phyloP scores from a whole-genome alignment of 2,113 vertebrate genomes.

The Proteles cristata region DNA sequence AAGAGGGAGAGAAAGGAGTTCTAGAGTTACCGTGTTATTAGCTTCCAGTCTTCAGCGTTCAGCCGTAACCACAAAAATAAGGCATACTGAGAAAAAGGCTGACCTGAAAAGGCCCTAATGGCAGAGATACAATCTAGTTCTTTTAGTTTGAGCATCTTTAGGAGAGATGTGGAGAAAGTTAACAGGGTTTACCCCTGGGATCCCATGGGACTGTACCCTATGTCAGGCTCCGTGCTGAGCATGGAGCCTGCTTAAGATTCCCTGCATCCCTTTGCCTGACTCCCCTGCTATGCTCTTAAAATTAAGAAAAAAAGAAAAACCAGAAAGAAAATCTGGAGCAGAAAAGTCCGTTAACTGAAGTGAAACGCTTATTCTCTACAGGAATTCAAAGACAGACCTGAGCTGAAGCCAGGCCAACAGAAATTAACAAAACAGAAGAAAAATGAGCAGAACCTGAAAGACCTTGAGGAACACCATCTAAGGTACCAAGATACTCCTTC shows the following conservation, averaged over 20 bases:
- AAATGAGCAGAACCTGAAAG: neutral
- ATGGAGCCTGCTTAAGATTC: too few relatives aligned
- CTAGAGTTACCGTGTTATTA: neutral
- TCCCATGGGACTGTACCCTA: too few relatives aligned
- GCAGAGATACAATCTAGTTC: neutral
- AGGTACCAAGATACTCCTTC: accelerated
- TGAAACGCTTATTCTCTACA: neutral
- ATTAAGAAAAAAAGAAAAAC: neutral
- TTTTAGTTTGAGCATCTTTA: too few relatives aligned
- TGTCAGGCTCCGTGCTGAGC: too few relatives aligned
- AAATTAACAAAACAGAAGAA: neutral
- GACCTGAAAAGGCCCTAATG: neutral
- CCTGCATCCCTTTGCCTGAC: too few relatives aligned
- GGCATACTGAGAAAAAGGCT: neutral
- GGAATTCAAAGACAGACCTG: neutral
- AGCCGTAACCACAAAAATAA: neutral
- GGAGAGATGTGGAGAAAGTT: neutral
- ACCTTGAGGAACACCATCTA: neutral
- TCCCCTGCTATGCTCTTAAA: too few relatives aligned
- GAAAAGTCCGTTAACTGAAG: neutral
- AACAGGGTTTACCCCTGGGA: too few relatives aligned
- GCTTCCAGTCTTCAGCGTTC: neutral
- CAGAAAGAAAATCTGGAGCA: neutral
- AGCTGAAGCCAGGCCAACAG: neutral
- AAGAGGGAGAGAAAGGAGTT: neutral